A percentile compares a stretch with the other conserved stretches of the same genome.
Evolutionary conservation across 1,140 invertebrate species (phyloP).

Genomic region (Drosophila pandora): DNA sequence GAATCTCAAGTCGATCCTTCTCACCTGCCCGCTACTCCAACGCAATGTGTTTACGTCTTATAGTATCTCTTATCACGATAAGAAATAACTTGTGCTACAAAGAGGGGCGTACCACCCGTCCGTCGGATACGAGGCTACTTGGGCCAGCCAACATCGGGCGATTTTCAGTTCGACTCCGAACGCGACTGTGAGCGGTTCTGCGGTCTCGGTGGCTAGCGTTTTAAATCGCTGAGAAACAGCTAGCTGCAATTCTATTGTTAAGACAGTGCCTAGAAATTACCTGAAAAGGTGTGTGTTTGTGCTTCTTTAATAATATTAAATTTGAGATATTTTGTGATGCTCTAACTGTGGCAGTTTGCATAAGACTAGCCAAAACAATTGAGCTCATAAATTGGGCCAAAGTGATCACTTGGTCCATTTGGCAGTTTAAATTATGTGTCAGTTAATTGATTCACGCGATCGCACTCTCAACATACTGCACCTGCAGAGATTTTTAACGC

Average conservation of each 20-base stretch:
- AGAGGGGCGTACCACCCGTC: not conserved
- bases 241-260: conserved; percentile 21
- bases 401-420: conserved; percentile 17
- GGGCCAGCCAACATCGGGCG: conserved; percentile 18
- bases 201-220: conserved; percentile 22
- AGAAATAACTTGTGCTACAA: not conserved
- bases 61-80: conserved; percentile 10
- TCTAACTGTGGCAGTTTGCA: conserved; percentile 2
- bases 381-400: conserved; percentile 4
- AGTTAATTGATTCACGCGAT: conserved; percentile 35
- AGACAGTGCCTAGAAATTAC: conserved; percentile 20
- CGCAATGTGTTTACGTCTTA: not conserved
- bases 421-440: conserved; percentile 8
- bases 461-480: conserved; percentile 12
- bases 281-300: conserved; percentile 40
- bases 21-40: not conserved
- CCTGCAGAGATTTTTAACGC: conserved; percentile 11
- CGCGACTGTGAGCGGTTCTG: conserved; percentile 27
- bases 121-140: conserved; percentile 9
- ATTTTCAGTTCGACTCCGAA: conserved; percentile 47
- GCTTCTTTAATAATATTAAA: conserved; percentile 10
- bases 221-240: conserved; percentile 13
- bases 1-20: conserved; percentile 3
- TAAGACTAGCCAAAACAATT: conserved; percentile 6
- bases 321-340: conserved; percentile 37